Evolutionary conservation across 1,140 invertebrate genomes (phyloP).

Genomic region (Sycophaga agraensis): DNA sequence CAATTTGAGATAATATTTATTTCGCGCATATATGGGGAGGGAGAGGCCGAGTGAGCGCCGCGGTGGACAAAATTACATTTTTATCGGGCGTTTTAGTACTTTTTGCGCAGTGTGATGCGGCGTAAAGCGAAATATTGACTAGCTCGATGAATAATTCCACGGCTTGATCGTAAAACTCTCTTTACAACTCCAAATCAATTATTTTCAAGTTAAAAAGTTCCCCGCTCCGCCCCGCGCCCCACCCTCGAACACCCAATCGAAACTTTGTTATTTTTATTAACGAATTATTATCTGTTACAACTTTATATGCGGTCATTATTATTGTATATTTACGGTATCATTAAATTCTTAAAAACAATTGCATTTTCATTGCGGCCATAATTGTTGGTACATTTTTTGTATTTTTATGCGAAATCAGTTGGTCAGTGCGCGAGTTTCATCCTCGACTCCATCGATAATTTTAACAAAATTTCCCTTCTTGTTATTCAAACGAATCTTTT

Average conservation of each 20-base stretch:
- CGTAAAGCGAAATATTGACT: constrained; percentile 22
- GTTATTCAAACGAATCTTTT: no score
- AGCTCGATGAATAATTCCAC: constrained; percentile 16
- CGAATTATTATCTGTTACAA: constrained; percentile 16
- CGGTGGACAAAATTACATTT: constrained; percentile 13
- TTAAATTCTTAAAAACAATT: no score
- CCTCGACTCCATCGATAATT: no score
- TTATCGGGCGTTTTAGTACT: constrained; percentile 18
- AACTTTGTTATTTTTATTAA: constrained; percentile 12
- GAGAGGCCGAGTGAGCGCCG: no score
- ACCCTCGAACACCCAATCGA: not conserved
- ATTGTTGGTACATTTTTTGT: no score
- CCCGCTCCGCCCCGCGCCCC: not conserved
- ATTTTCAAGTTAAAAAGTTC: constrained; percentile 15
- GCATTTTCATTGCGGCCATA: no score
- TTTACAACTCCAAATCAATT: constrained; percentile 20
- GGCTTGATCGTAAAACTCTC: not conserved
- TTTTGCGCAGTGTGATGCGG: constrained; percentile 10
- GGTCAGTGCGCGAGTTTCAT: no score
- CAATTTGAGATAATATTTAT: constrained; percentile 19
- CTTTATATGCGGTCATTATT: no score
- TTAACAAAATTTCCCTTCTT: no score
- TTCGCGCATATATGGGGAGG: not conserved
- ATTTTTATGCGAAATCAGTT: no score
- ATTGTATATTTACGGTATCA: no score